Percentiles rank a stretch among this genome's conserved stretches.
These are phyloP conservation scores for Drosophila aldrichi DNA, from an alignment of 2,888 invertebrate species.

Conservation along the genomic window DNA sequence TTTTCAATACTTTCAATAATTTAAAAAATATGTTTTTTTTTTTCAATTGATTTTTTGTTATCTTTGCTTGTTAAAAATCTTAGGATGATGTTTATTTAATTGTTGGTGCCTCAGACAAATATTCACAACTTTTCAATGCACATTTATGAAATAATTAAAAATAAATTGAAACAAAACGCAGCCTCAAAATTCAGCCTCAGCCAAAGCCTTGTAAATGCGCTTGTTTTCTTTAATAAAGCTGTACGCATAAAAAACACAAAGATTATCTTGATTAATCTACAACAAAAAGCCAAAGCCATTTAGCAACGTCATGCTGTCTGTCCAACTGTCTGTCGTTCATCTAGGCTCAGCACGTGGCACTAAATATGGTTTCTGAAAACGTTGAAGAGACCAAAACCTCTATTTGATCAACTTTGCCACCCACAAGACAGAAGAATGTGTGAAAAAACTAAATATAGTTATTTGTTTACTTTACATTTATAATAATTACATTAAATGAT, in stretches of 20 bases:
- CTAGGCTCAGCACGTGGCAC: constrained; percentile 12
- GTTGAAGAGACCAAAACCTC: background rate
- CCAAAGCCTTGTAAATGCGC: constrained; percentile 6
- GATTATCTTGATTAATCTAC: background rate
- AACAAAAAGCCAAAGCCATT: background rate
- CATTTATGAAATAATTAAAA: background rate
- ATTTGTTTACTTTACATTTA: background rate
- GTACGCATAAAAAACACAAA: background rate
- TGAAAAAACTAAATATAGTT: background rate
- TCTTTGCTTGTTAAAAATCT: background rate
- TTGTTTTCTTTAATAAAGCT: constrained; percentile 4
- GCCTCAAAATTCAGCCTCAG: background rate
- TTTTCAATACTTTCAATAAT: background rate
- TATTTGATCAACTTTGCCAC: background rate
- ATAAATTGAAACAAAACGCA: background rate
- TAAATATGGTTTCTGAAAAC: constrained; percentile 2
- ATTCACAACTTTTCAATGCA: background rate
- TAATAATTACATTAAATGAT: background rate
- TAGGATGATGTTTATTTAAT: background rate
- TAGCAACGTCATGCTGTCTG: constrained; percentile 4
- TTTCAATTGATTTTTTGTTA: background rate
- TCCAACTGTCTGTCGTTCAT: background rate
- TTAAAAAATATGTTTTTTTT: background rate
- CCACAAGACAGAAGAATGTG: constrained; percentile 8
- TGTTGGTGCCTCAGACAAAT: background rate